Conservation (phyloP, 2,888 invertebrate species). For the Patella depressa region DNA sequence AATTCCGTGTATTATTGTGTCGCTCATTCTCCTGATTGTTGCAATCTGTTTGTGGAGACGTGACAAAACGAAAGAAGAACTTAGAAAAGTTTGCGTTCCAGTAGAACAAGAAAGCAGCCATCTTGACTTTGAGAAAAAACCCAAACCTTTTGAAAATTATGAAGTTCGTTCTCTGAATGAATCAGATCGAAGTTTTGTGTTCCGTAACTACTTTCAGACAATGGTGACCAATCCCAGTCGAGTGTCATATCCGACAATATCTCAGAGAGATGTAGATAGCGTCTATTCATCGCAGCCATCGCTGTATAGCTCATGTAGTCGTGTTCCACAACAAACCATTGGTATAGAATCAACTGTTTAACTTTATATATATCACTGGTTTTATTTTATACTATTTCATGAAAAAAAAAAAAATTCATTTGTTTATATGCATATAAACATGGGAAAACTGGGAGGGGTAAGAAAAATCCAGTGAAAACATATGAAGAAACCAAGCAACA, state of each 20-base stretch:
- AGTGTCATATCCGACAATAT: conserved; percentile 40
- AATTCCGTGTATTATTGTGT: conserved; percentile 40
- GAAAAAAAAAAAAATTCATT: no score
- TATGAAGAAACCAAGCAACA: no score
- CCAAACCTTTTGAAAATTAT: conserved; percentile 44
- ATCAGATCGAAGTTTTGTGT: conserved; percentile 63
- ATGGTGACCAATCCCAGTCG: conserved; percentile 50
- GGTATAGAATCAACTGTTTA: conserved; percentile 45
- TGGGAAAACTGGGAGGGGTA: no score
- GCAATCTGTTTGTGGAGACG: conserved; percentile 46
- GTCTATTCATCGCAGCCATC: conserved; percentile 41
- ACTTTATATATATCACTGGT: neutral
- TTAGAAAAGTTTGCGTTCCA: conserved; percentile 29
- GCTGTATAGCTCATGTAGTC: conserved; percentile 36
- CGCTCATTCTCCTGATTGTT: conserved; percentile 43
- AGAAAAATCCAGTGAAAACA: no score
- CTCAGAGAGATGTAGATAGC: conserved; percentile 37
- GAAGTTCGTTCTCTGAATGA: conserved; percentile 56
- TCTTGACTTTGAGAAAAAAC: conserved; percentile 46
- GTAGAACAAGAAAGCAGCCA: conserved; percentile 40
- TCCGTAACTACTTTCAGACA: conserved; percentile 59
- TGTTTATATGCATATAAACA: no score
- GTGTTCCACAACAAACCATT: conserved; percentile 21
- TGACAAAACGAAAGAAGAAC: conserved; percentile 38
- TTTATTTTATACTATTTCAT: neutral